phyloP scores from a whole-genome alignment of 2,888 invertebrate species.

The Xanthorhoe spadicearia region DNA sequence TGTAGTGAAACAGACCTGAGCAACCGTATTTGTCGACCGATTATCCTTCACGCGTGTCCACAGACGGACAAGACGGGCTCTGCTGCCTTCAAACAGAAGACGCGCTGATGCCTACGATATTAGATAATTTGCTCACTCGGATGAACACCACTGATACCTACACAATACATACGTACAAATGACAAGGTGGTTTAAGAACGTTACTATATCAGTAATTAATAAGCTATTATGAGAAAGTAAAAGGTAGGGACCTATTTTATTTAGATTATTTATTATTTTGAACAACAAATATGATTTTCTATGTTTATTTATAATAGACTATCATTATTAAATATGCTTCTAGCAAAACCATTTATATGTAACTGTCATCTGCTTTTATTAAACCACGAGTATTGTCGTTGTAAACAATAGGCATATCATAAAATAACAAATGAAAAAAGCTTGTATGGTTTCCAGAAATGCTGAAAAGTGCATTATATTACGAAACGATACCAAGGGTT shows the following conservation, averaged over 20 bases:
- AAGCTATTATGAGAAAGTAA: neutral
- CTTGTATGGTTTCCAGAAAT: neutral
- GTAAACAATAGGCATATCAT: no score
- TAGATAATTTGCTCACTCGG: constrained; percentile 50
- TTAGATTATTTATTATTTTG: no score
- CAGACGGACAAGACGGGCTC: constrained; percentile 43
- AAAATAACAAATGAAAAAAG: no score
- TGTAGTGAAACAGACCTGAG: neutral
- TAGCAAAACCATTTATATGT: no score
- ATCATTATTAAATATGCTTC: no score
- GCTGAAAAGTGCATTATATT: neutral
- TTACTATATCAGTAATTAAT: neutral
- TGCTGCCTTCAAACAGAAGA: constrained; percentile 49
- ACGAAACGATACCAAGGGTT: neutral
- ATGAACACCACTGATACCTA: constrained; percentile 34
- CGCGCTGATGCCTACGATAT: constrained; percentile 49
- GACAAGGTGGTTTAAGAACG: neutral
- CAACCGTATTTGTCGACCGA: constrained; percentile 55
- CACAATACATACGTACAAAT: constrained; percentile 7
- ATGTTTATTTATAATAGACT: no score
- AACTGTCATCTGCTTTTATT: no score
- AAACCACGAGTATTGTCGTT: no score
- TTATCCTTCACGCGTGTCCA: constrained; percentile 52
- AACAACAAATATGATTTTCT: no score
- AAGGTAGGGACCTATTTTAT: no score